phyloP scores from a whole-genome alignment of 2,113 vertebrate species.

The Pionites leucogaster region DNA sequence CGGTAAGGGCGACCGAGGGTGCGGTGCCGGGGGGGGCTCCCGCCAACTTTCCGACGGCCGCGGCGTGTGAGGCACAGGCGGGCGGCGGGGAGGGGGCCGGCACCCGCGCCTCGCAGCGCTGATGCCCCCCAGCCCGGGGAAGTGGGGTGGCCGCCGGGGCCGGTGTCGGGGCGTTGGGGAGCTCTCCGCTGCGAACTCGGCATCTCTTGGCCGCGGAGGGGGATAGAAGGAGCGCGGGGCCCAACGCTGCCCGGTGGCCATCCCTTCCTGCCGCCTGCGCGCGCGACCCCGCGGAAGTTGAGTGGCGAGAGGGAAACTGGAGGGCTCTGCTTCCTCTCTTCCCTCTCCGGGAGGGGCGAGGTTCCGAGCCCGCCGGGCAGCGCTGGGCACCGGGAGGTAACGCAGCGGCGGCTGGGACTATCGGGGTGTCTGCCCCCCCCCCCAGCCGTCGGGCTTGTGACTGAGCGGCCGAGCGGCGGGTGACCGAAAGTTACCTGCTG shows the following conservation, averaged over 20 bases:
- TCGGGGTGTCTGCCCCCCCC: background rate
- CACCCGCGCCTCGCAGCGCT: background rate
- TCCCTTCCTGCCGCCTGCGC: background rate
- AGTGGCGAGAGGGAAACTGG: background rate
- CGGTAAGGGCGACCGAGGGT: conserved; percentile 57
- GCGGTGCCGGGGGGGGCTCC: background rate
- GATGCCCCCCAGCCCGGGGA: background rate
- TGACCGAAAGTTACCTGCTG: background rate
- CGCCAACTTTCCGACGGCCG: background rate
- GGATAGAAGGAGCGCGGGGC: background rate
- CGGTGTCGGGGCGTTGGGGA: background rate
- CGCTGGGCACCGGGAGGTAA: background rate
- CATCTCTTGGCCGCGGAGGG: too few species aligned
- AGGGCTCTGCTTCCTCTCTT: background rate
- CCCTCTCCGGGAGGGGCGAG: background rate
- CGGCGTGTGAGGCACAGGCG: background rate
- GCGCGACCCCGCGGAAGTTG: background rate
- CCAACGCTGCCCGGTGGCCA: background rate
- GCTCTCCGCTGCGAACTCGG: background rate
- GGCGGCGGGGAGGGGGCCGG: background rate
- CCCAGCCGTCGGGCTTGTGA: accelerated
- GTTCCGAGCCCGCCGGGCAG: background rate
- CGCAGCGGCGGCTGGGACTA: background rate
- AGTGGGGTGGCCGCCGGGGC: background rate
- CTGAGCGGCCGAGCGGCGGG: background rate